Evolutionary conservation across 2,113 vertebrate species (phyloP), one percentile per base, ranked within the genome.

Genomic region (Oreochromis spilurus): DNA sequence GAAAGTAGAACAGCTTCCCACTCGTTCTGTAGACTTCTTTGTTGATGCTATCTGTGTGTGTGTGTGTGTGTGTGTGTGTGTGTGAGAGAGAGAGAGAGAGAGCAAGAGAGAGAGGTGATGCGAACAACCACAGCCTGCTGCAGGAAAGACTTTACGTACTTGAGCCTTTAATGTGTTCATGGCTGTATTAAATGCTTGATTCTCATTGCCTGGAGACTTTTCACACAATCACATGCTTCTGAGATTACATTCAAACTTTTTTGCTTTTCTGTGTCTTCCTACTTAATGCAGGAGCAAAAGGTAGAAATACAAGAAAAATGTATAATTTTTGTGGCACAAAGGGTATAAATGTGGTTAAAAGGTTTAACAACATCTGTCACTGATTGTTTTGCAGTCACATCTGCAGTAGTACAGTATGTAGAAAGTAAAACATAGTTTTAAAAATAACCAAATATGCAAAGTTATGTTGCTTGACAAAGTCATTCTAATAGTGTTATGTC

Each of bases 101-200:
- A 11, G 19, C 5, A 36, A 9, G n/a, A 0, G 12, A 70, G 40
- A 11, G n/a, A n/a, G n/a, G n/a, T n/a, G n/a, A n/a, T n/a, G 89
- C 88, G 84, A 78, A 75, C 80, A 84, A 87, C 85, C 85, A 87
- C 89, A 90, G 43, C 34, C 31, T 78, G 26, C 13, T 38, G 43
- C 43, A 75, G 24, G 70, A 75, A 75, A 50, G 24, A 45, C 24
- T 75, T 75, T 48, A 75, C 17, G 17, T 75, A 52, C 77, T 13
- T 54, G 60, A 62, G 54, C 70, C 52, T 87, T 34, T 55, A 58
- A 67, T 77, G 38, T 54, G 9, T 50, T 75, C 16, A 57, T 82
- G 38, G 14, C 48, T 75, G 54, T 43, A 54, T 19, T 83, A 14
- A 65, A 54, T 65, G 60, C 24, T 90, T 62, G 31, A 84, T 84